phyloP scores from a whole-genome alignment of 92 coral and sea anemone species.

The Porites cylindrica region DNA sequence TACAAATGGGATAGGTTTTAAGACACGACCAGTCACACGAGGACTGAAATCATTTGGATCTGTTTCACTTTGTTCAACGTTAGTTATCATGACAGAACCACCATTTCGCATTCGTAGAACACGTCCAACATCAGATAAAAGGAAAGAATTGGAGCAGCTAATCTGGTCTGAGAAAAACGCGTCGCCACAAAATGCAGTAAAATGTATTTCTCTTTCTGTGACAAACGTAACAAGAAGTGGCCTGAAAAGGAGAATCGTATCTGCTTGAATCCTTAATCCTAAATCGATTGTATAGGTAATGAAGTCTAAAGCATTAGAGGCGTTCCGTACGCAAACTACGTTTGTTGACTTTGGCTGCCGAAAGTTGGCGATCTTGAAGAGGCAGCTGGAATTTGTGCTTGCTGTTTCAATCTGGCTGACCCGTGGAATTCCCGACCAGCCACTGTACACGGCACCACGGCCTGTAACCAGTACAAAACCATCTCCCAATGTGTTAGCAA shows the following conservation, averaged over 20 bases:
- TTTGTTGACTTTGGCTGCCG: slow-evolving; percentile 55
- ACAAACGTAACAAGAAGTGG: slow-evolving; percentile 69
- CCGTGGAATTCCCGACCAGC: slow-evolving; percentile 78
- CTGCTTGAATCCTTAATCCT: slow-evolving; percentile 23
- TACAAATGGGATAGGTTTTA: slow-evolving; percentile 56
- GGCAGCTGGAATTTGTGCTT: slow-evolving; percentile 1
- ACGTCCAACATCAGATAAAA: slow-evolving; percentile 67
- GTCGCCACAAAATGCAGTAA: slow-evolving; percentile 63
- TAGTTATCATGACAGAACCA: slow-evolving; percentile 82
- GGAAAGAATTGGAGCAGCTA: slow-evolving; percentile 67
- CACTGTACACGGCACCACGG: slow-evolving; percentile 77
- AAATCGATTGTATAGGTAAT: slow-evolving; percentile 16
- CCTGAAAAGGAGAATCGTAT: slow-evolving; percentile 19
- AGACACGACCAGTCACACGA: slow-evolving; percentile 60
- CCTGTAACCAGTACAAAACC: slow-evolving; percentile 70
- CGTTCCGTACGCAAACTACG: slow-evolving; percentile 36
- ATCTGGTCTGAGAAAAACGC: slow-evolving; percentile 49
- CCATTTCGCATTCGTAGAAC: slow-evolving; percentile 80
- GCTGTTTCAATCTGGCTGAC: slow-evolving; percentile 45
- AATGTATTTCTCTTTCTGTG: slow-evolving; percentile 67
- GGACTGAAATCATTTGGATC: slow-evolving; percentile 55
- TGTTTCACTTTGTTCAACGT: slow-evolving; percentile 20
- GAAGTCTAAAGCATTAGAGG: slow-evolving; percentile 38
- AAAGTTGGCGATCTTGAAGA: slow-evolving; percentile 43
- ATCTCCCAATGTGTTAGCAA: slow-evolving; percentile 76